Evolutionary conservation across 2,113 vertebrate genomes (phyloP).

Genomic region (Antechinus flavipes): DNA sequence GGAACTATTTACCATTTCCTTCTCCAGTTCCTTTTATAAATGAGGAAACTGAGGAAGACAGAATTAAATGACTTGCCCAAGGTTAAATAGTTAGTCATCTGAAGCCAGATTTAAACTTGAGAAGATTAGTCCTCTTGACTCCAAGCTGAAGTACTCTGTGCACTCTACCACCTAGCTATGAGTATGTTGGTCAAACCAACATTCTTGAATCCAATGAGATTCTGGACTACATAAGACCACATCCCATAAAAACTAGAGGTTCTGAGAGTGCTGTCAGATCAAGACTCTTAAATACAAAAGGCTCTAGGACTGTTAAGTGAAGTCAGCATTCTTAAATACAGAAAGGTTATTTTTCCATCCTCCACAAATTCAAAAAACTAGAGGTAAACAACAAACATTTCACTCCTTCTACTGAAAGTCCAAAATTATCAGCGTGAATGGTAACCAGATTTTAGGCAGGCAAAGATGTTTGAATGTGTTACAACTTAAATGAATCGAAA

Average conservation of each 20-base stretch:
- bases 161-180: not conserved
- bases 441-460: not conserved
- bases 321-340: not conserved
- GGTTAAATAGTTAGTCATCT: not conserved
- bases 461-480: constrained; percentile 40
- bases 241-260: not conserved
- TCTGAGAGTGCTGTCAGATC: not conserved
- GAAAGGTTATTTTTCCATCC: not conserved
- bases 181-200: not conserved
- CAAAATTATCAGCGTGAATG: not conserved
- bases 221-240: not conserved
- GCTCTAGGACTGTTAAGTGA: not conserved
- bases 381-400: constrained; percentile 16
- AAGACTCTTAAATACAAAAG: no score
- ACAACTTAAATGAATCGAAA: constrained; percentile 37
- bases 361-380: not conserved
- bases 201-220: not conserved
- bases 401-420: not conserved
- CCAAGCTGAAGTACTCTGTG: not conserved
- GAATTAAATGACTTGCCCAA: not conserved
- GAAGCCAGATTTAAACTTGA: not conserved
- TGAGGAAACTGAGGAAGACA: not conserved
- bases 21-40: not conserved
- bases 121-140: not conserved
- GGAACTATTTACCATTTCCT: not conserved